Conservation (phyloP, 53 echinoderm and acorn worm genomes). For the Temnopleurus reevesii region DNA sequence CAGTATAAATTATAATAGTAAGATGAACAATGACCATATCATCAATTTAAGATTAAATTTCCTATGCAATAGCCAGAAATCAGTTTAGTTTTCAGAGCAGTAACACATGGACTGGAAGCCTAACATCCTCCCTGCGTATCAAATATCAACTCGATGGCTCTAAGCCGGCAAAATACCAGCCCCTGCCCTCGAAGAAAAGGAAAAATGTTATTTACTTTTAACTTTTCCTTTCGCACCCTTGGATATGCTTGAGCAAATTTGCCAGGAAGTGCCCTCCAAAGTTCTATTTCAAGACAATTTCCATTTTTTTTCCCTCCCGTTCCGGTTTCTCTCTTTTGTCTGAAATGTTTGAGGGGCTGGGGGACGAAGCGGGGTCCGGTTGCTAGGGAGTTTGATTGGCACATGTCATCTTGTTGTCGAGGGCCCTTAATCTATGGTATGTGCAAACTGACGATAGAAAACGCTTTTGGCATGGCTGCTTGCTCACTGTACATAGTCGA, state of each 20-base stretch:
- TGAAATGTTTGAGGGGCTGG: conserved; percentile 5
- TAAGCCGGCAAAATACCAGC: too few relatives aligned
- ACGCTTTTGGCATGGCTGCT: conserved; percentile 35
- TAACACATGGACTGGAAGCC: too few relatives aligned
- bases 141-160: too few relatives aligned
- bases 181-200: too few relatives aligned
- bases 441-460: conserved; percentile 23
- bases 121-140: too few relatives aligned
- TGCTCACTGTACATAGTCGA: not conserved
- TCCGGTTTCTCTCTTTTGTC: conserved; percentile 5
- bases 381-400: conserved; percentile 43
- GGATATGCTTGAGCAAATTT: conserved; percentile 29
- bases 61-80: too few relatives aligned
- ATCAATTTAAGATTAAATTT: too few relatives aligned
- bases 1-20: too few relatives aligned
- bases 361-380: not conserved
- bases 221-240: not conserved
- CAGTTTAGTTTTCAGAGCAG: too few relatives aligned
- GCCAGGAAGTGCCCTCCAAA: conserved; percentile 23
- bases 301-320: not conserved
- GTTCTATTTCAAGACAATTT: not conserved
- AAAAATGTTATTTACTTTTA: not conserved
- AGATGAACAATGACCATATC: too few relatives aligned
- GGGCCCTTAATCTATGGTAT: conserved; percentile 32
- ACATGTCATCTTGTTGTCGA: conserved; percentile 5